Conservation (phyloP, 2,113 vertebrate species). For the Serinus canaria region DNA sequence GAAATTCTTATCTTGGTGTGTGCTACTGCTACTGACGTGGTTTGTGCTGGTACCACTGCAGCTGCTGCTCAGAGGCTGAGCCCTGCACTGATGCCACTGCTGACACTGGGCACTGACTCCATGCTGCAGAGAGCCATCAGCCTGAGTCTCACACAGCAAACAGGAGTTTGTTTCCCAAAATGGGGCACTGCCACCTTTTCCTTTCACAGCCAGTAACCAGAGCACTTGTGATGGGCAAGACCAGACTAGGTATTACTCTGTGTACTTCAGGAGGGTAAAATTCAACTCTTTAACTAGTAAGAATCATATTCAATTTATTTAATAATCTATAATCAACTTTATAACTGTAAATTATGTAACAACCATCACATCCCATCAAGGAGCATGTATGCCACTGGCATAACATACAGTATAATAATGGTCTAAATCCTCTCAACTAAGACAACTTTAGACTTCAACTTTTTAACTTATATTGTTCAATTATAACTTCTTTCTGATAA, state of each 20-base stretch:
- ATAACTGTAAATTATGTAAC: neutral
- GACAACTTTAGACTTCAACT: neutral
- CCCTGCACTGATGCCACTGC: rapidly evolving
- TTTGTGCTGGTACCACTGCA: rapidly evolving
- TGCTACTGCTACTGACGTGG: neutral
- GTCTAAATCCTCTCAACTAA: neutral
- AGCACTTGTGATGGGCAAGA: neutral
- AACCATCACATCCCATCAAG: neutral
- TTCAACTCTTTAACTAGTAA: neutral
- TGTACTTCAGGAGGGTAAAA: neutral
- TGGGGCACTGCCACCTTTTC: rapidly evolving
- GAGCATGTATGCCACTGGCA: neutral
- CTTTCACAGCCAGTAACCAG: neutral
- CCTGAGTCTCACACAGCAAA: rapidly evolving
- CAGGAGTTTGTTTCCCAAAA: neutral
- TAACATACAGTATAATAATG: neutral
- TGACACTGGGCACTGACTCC: rapidly evolving
- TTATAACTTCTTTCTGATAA: neutral
- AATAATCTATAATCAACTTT: neutral
- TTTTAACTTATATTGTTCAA: neutral
- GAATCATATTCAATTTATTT: neutral
- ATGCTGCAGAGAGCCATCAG: rapidly evolving
- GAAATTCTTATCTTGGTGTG: rapidly evolving
- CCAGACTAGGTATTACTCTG: neutral
- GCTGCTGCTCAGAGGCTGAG: neutral